Conservation (phyloP, 2,797 vertebrate genomes). For the Synanceia verrucosa region DNA sequence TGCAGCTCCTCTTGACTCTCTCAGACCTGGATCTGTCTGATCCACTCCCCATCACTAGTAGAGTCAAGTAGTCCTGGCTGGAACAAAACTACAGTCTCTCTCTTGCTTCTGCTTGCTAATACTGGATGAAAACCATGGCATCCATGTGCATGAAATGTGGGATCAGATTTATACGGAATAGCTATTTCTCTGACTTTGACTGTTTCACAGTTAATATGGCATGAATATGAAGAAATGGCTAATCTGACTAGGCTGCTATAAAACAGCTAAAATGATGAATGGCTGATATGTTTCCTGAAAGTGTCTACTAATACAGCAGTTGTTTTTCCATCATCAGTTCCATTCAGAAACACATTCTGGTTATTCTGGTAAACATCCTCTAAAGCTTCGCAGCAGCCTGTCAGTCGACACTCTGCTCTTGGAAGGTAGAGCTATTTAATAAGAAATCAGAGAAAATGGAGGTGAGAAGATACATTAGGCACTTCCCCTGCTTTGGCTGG, state of each 20-base stretch:
- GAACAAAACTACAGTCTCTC: constrained; percentile 45
- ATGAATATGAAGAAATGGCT: constrained; percentile 17
- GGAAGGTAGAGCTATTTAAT: constrained; percentile 30
- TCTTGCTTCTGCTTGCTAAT: constrained; percentile 20
- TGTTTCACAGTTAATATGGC: constrained; percentile 18
- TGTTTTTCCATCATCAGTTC: constrained; percentile 29
- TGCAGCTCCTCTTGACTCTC: constrained; percentile 65
- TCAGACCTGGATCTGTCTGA: constrained; percentile 80
- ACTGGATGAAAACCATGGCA: constrained; percentile 30
- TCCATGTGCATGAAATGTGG: background rate
- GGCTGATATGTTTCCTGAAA: constrained; percentile 27
- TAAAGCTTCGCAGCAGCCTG: constrained; percentile 21
- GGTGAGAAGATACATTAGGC: background rate
- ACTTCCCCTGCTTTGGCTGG: constrained; percentile 5
- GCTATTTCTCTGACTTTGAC: constrained; percentile 3
- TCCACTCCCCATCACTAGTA: constrained; percentile 67
- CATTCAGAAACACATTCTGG: constrained; percentile 17
- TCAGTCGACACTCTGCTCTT: constrained; percentile 10
- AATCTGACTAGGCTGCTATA: background rate
- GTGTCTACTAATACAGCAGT: background rate
- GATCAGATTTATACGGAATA: background rate
- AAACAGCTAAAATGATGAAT: constrained; percentile 9
- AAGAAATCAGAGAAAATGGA: constrained; percentile 25
- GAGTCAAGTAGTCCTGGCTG: constrained; percentile 57
- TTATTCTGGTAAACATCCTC: constrained; percentile 26